Conservation (phyloP, 2,797 vertebrate species). For the Pristis pectinata region DNA sequence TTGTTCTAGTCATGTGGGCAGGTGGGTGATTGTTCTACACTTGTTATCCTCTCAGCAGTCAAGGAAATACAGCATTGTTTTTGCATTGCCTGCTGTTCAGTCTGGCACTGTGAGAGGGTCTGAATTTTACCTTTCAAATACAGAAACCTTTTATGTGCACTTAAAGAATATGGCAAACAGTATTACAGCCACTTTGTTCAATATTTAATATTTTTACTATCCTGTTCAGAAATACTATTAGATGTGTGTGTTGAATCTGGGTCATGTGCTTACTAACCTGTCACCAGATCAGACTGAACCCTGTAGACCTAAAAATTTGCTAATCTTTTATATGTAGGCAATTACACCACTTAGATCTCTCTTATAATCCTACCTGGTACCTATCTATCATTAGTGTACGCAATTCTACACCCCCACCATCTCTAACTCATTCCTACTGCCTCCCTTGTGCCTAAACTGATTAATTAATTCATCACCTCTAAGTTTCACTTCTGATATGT, state of each 20-base stretch:
- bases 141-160: neutral
- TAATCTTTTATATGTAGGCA: neutral
- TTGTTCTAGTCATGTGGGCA: conserved; percentile 96
- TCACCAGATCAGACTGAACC: neutral
- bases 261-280: neutral
- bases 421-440: neutral
- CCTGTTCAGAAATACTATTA: neutral
- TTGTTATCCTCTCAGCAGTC: neutral
- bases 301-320: neutral
- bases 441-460: neutral
- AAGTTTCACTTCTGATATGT: neutral
- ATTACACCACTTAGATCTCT: neutral
- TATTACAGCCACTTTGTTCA: neutral
- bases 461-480: neutral
- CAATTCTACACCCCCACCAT: neutral
- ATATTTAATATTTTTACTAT: neutral
- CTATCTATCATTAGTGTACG: neutral
- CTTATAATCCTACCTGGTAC: neutral
- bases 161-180: neutral
- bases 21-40: conserved; percentile 58
- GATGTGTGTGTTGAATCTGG: neutral
- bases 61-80: neutral
- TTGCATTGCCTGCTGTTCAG: neutral
- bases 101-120: neutral
- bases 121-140: neutral